These are phyloP conservation scores for Chanos chanos DNA, from an alignment of 2,797 vertebrate genomes.

Conservation along the genomic window DNA sequence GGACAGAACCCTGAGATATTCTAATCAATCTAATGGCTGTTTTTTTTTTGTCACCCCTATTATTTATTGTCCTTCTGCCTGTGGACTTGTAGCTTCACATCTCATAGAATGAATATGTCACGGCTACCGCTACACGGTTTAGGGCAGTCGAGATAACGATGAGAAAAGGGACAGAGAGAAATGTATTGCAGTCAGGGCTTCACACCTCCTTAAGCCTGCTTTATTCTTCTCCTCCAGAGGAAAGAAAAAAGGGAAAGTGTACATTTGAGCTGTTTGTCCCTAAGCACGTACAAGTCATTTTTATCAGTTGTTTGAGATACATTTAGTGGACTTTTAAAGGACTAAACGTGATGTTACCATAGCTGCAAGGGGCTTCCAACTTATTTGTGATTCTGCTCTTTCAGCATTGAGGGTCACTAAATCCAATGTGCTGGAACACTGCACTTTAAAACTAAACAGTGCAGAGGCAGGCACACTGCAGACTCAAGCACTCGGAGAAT, in stretches of 20 bases:
- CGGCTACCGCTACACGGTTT: no score
- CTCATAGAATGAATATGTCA: no score
- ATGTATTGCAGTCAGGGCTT: no score
- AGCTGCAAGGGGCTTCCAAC: slow-evolving; percentile 33
- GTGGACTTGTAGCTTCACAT: no score
- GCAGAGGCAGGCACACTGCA: neutral
- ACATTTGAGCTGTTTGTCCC: neutral
- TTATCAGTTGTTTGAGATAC: slow-evolving; percentile 43
- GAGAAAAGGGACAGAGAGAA: no score
- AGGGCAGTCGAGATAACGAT: no score
- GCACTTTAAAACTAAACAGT: slow-evolving; percentile 16
- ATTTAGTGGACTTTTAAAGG: slow-evolving; percentile 26
- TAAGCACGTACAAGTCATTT: slow-evolving; percentile 25
- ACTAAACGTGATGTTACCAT: slow-evolving; percentile 49
- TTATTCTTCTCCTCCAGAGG: no score
- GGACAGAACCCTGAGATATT: no score
- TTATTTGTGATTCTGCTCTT: slow-evolving; percentile 44
- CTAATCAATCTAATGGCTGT: no score
- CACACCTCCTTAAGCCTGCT: no score
- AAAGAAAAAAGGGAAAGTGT: slow-evolving; percentile 6
- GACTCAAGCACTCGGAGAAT: neutral
- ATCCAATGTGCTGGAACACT: slow-evolving; percentile 32
- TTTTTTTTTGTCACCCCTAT: no score
- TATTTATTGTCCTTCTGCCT: no score
- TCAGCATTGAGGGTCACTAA: slow-evolving; percentile 31